These are phyloP conservation scores for Cyprinus carpio DNA, from an alignment of 2,113 vertebrate species.

Conservation along the genomic window DNA sequence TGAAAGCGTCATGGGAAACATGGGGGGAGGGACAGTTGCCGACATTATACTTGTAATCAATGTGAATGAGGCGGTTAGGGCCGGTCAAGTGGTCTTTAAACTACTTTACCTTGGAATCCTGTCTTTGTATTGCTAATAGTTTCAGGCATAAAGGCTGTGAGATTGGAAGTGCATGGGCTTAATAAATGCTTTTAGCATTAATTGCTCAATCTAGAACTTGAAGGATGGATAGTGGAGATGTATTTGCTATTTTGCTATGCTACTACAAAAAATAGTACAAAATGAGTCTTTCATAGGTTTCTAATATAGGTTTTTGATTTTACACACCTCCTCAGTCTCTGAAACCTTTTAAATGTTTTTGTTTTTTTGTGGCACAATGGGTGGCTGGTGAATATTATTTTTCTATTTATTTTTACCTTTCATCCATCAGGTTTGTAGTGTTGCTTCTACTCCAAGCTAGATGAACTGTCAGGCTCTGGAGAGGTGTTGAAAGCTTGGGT, in stretches of 20 bases:
- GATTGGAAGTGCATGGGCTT: not conserved
- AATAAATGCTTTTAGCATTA: not conserved
- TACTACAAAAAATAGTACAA: not conserved
- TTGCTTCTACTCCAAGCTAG: not conserved
- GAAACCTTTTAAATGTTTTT: too few relatives aligned
- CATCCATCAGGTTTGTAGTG: not conserved
- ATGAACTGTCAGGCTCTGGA: conserved; percentile 46
- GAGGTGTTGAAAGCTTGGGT: conserved; percentile 48
- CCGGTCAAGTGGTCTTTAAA: conserved; percentile 21
- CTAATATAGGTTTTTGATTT: too few relatives aligned
- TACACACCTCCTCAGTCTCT: too few relatives aligned
- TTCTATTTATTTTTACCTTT: too few relatives aligned
- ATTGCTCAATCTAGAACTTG: not conserved
- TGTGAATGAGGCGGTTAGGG: conserved; percentile 3
- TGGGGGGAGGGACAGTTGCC: not conserved
- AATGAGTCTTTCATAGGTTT: too few relatives aligned
- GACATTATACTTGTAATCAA: conserved; percentile 2
- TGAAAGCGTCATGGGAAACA: conserved; percentile 8
- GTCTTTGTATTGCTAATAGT: not conserved
- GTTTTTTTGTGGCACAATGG: too few relatives aligned
- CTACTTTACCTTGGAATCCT: not conserved
- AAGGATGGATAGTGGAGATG: not conserved
- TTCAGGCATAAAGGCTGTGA: not conserved
- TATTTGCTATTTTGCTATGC: not conserved
- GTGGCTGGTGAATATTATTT: too few relatives aligned